phyloP scores from a whole-genome alignment of 2,113 vertebrate species.

The Barnardius zonarius region DNA sequence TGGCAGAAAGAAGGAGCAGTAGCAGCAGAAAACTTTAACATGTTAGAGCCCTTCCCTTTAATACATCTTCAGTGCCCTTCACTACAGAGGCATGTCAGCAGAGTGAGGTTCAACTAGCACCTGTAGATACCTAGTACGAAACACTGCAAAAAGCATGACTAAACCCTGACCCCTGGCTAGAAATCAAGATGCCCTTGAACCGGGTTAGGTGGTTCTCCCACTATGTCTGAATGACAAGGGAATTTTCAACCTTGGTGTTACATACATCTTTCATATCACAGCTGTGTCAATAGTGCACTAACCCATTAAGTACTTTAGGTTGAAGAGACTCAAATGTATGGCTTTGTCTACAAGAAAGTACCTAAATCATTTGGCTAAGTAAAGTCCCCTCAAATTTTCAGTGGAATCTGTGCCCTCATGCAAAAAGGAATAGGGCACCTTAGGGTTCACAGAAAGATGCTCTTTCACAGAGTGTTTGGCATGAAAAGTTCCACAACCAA shows the following conservation, averaged over 20 bases:
- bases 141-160: neutral
- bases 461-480: neutral
- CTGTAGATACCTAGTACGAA: rapidly evolving
- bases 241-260: neutral
- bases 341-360: neutral
- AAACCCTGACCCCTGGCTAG: neutral
- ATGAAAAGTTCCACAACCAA: neutral
- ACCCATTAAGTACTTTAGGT: neutral
- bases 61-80: neutral
- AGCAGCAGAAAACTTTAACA: neutral
- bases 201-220: neutral
- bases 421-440: neutral
- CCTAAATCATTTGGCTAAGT: neutral
- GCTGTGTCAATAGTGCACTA: neutral
- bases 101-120: neutral
- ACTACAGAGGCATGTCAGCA: neutral
- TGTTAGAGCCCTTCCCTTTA: neutral
- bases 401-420: neutral
- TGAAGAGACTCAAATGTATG: neutral
- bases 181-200: neutral
- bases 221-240: neutral
- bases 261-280: neutral
- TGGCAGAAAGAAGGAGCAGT: neutral
- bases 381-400: neutral
- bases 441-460: neutral